A percentile compares a stretch with the other conserved stretches of the same genome.
Evolutionary conservation across 2,888 invertebrate genomes (phyloP).

Genomic region (Helobdella robusta): DNA sequence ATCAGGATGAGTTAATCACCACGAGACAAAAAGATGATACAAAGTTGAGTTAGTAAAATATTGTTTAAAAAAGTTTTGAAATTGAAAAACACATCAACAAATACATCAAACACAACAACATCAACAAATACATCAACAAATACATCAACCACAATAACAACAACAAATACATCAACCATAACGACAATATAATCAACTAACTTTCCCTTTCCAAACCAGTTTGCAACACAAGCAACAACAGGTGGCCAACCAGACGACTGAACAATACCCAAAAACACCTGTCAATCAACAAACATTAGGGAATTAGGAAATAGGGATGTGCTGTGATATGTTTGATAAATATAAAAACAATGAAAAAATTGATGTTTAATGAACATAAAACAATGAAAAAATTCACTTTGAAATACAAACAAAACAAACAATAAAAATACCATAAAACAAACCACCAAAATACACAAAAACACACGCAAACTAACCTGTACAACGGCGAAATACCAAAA

Average conservation of each 20-base stretch:
- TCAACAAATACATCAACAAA: not conserved
- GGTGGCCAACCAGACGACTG: conserved; percentile 96
- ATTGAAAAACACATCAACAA: not conserved
- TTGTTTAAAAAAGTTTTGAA: not conserved
- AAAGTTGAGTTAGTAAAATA: not conserved
- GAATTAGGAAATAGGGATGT: too few relatives aligned
- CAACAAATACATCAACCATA: not conserved
- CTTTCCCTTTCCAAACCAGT: conserved; percentile 86
- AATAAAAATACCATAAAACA: not conserved
- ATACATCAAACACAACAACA: not conserved
- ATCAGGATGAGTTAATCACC: too few relatives aligned
- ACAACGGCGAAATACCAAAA: conserved; percentile 71
- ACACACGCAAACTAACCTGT: conserved; percentile 57
- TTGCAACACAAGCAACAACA: conserved; percentile 82
- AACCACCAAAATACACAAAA: not conserved
- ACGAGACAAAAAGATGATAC: too few relatives aligned
- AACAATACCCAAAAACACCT: conserved; percentile 67
- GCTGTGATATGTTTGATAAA: too few relatives aligned
- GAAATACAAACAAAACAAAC: too few relatives aligned
- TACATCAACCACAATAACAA: not conserved
- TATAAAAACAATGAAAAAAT: too few relatives aligned
- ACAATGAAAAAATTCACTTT: too few relatives aligned
- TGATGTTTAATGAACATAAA: too few relatives aligned
- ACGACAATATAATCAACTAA: conserved; percentile 36
- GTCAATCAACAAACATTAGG: conserved; percentile 22